Percentiles rank a stretch among this genome's conserved stretches.
These are phyloP conservation scores for Anneissia japonica DNA, from an alignment of 35 echinoderm and acorn worm genomes.

Conservation along the genomic window DNA sequence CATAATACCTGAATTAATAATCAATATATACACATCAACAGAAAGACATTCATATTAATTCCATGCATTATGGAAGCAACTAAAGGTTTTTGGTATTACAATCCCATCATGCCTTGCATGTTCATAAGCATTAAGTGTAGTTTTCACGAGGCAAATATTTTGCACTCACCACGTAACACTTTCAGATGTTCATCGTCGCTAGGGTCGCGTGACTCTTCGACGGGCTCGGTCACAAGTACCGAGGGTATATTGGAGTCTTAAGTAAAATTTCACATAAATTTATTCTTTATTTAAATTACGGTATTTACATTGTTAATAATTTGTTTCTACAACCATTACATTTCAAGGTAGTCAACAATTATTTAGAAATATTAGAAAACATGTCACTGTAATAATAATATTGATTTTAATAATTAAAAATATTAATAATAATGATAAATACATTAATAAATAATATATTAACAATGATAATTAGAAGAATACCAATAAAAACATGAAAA, in stretches of 20 bases:
- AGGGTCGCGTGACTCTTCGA: not conserved
- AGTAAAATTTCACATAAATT: not conserved
- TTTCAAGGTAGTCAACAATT: too few species aligned
- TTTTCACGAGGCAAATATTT: too few species aligned
- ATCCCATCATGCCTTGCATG: not conserved
- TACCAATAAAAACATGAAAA: too few species aligned
- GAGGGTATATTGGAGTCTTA: not conserved
- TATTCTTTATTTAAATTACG: too few species aligned
- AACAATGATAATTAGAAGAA: too few species aligned
- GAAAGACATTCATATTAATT: not conserved
- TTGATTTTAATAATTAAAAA: too few species aligned
- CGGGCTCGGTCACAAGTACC: not conserved
- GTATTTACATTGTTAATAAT: too few species aligned
- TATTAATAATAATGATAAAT: too few species aligned
- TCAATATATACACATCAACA: not conserved
- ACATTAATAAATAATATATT: too few species aligned
- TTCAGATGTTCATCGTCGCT: not conserved
- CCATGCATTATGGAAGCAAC: not conserved
- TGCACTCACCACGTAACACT: not conserved
- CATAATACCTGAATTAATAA: not conserved
- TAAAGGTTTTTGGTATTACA: not conserved
- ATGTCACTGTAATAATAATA: too few species aligned
- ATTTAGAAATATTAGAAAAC: too few species aligned
- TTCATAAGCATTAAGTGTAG: not conserved
- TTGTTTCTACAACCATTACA: too few species aligned